A percentile compares a stretch with the other conserved stretches of the same genome.
Evolutionary conservation across 1,140 invertebrate genomes (phyloP).

Genomic region (Pseudomyrmex gracilis): DNA sequence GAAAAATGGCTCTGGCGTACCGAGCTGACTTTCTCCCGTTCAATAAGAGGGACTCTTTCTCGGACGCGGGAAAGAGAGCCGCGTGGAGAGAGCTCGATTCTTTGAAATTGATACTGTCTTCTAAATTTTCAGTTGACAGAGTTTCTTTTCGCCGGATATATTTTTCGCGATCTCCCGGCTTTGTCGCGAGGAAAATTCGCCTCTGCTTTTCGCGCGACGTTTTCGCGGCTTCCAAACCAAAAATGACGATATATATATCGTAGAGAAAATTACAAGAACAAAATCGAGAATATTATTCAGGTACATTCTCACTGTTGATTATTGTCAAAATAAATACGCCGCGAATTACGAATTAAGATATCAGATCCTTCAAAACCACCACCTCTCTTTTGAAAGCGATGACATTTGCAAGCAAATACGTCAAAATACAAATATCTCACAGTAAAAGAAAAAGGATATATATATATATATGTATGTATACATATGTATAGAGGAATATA

Average conservation of each 20-base stretch:
- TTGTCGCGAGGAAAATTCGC: slow-evolving; percentile 22
- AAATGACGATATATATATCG: slow-evolving; percentile 2
- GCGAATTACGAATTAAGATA: slow-evolving; percentile 7
- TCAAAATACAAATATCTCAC: slow-evolving; percentile 31
- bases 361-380: neutral
- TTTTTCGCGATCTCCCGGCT: slow-evolving; percentile 13
- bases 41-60: slow-evolving; percentile 73
- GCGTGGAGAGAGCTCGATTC: slow-evolving; percentile 42
- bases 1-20: slow-evolving; percentile 76
- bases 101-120: slow-evolving; percentile 71
- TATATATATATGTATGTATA: too few relatives aligned
- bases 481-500: neutral
- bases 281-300: too few relatives aligned
- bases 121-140: slow-evolving; percentile 66
- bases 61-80: slow-evolving; percentile 48
- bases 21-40: slow-evolving; percentile 62
- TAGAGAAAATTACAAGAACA: neutral
- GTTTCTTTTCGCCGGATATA: slow-evolving; percentile 40
- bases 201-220: neutral
- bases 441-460: slow-evolving; percentile 10
- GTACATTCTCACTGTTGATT: neutral
- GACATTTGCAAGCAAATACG: slow-evolving; percentile 15
- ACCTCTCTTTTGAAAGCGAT: neutral
- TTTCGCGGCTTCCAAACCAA: neutral
- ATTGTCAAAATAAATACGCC: neutral